Percentiles rank a stretch among this genome's conserved stretches.
Conservation (phyloP, 2,888 invertebrate species). For the Coenonympha glycerion region DNA sequence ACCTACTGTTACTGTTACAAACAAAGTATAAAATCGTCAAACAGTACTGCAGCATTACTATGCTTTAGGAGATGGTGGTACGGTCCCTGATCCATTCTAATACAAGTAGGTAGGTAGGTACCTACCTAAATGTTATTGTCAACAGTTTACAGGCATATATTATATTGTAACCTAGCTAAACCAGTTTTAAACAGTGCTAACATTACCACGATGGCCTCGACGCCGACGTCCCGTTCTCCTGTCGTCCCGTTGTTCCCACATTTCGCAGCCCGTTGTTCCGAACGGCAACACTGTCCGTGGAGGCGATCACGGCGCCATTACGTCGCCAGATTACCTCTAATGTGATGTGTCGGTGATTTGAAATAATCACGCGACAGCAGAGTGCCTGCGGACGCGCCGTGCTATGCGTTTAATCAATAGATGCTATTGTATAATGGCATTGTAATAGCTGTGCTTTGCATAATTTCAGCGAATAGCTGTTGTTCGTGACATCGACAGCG, state of each 20-base stretch:
- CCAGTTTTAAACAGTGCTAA: constrained; percentile 9
- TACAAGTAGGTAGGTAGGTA: too few relatives aligned
- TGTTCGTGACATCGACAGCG: too few relatives aligned
- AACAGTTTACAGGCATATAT: too few relatives aligned
- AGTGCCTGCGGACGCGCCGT: constrained; percentile 55
- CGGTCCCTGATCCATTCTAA: too few relatives aligned
- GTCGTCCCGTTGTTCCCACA: constrained; percentile 27
- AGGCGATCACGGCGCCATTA: constrained; percentile 55
- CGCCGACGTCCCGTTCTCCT: too few relatives aligned
- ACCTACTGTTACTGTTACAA: too few relatives aligned
- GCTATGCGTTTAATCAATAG: constrained; percentile 62
- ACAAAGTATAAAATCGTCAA: too few relatives aligned
- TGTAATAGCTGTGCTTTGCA: constrained; percentile 21
- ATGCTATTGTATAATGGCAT: constrained; percentile 35
- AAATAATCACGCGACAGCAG: constrained; percentile 72
- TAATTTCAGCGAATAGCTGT: constrained; percentile 2
- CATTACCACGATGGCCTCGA: constrained; percentile 12
- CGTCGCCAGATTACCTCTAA: constrained; percentile 65
- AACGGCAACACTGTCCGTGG: constrained; percentile 48
- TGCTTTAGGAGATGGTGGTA: too few relatives aligned
- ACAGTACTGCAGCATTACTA: too few relatives aligned
- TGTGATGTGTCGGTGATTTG: constrained; percentile 71
- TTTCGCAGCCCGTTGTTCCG: constrained; percentile 27
- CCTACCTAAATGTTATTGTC: too few relatives aligned
- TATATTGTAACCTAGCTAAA: too few relatives aligned